These are phyloP conservation scores for Drosophila carrolli DNA, from an alignment of 1,140 invertebrate genomes.

Conservation along the genomic window DNA sequence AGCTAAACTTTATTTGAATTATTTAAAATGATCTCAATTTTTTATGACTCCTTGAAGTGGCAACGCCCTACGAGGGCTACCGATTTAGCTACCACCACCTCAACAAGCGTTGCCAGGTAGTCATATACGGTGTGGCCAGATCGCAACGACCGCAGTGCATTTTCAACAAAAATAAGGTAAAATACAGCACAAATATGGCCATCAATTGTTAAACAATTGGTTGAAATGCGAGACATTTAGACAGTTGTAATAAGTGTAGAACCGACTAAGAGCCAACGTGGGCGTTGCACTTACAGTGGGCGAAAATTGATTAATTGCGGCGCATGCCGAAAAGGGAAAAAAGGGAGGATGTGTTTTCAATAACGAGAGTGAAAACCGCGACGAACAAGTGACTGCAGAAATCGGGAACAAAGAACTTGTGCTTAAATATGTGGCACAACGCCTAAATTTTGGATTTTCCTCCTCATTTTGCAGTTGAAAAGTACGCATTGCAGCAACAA, in stretches of 20 bases:
- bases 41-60: background rate
- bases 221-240: conserved; percentile 10
- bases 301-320: conserved; percentile 75
- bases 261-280: background rate
- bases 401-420: conserved; percentile 64
- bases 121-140: conserved; percentile 41
- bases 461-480: conserved; percentile 60
- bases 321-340: conserved; percentile 80
- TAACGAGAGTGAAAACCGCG: conserved; percentile 45
- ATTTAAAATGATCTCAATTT: background rate
- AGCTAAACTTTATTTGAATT: too few relatives aligned
- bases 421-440: conserved; percentile 22
- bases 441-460: conserved; percentile 12
- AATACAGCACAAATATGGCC: conserved; percentile 53
- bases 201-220: conserved; percentile 65
- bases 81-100: background rate
- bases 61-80: conserved; percentile 11
- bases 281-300: conserved; percentile 2
- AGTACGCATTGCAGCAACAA: conserved; percentile 61
- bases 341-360: conserved; percentile 74
- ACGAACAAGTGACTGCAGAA: conserved; percentile 51
- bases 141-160: conserved; percentile 55
- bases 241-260: background rate
- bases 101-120: conserved; percentile 1
- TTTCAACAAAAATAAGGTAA: conserved; percentile 82